Conservation (phyloP, 1,140 invertebrate genomes). For the Asbolus verrucosus region DNA sequence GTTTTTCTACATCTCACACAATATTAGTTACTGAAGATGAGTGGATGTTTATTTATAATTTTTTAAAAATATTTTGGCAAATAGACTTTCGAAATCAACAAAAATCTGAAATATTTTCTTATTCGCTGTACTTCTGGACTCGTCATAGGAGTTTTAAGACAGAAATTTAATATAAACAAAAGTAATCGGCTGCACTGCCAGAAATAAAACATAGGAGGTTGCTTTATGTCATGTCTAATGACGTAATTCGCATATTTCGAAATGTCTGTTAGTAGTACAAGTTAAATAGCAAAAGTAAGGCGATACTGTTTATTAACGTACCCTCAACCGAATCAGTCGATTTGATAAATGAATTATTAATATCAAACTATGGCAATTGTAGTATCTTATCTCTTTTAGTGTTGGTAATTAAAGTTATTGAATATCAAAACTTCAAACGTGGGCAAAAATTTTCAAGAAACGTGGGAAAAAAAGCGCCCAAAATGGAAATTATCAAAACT, state of each 20-base stretch:
- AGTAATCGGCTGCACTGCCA: not conserved
- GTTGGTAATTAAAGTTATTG: slow-evolving; percentile 36
- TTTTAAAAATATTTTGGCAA: no score
- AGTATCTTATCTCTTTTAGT: slow-evolving; percentile 12
- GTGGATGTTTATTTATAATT: no score
- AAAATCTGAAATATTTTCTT: slow-evolving; percentile 38
- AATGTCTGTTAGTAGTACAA: slow-evolving; percentile 17
- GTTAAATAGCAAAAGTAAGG: slow-evolving; percentile 17
- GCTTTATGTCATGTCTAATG: not conserved
- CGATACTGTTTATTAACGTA: not conserved
- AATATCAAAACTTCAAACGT: not conserved
- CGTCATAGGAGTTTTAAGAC: no score
- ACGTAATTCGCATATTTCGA: not conserved
- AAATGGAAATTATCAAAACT: no score
- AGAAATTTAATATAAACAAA: no score
- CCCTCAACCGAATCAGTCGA: slow-evolving; percentile 5
- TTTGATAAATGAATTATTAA: not conserved
- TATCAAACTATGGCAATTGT: not conserved
- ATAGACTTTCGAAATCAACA: no score
- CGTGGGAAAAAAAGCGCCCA: not conserved
- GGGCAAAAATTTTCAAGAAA: slow-evolving; percentile 6
- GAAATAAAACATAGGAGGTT: not conserved
- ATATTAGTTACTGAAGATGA: no score
- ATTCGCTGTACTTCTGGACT: slow-evolving; percentile 27
- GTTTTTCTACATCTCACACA: no score